Evolutionary conservation across 2,797 vertebrate species (phyloP), one percentile per base, ranked within the genome.

Genomic region (Sebastes aleutianus): DNA sequence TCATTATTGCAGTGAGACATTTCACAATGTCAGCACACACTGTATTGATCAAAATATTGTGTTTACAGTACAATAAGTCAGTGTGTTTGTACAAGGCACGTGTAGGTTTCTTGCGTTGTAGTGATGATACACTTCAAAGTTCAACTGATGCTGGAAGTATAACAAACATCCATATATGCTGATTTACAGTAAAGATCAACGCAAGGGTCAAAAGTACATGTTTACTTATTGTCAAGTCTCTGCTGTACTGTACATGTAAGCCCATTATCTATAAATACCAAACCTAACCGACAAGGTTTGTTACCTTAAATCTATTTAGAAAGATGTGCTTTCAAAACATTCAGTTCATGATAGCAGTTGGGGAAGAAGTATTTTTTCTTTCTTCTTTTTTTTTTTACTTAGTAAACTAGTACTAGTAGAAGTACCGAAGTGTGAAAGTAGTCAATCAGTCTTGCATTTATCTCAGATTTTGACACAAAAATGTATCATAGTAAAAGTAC

Each of bases 41-140:
- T 58, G 32, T 59, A 70, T 67, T 70, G 66, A 86, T 70, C 56
- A 36, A 70, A 71, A 83, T 73, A 74, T 43, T 74, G 7, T 66
- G 7, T 78, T 82, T 72, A 80, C 27, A 86, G 53, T 53, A 74
- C 72, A 80, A 68, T 50, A 69, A 66, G 62, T 72, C 68, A 73
- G 22, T 70, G 31, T 77, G 20, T 72, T 67, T 85, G 53, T 26
- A 58, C 16, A 74, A 71, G 54, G 59, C 76, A 81, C 32, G 22
- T 57, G 14, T 1, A n/a, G 22, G 32, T 70, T 64, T 70, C 32
- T 70, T 54, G 53, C 1, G 34, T 62, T 69, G 36, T 20, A 58
- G 10, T 64, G 63, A 77, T 47, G n/a, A 76, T 22, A 53, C 22
- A 63, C 11, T 58, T 87, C 10, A 88, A 85, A 86, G 78, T 87